These are phyloP conservation scores for Chaetura pelagica DNA, from an alignment of 2,113 vertebrate genomes.

Conservation along the genomic window DNA sequence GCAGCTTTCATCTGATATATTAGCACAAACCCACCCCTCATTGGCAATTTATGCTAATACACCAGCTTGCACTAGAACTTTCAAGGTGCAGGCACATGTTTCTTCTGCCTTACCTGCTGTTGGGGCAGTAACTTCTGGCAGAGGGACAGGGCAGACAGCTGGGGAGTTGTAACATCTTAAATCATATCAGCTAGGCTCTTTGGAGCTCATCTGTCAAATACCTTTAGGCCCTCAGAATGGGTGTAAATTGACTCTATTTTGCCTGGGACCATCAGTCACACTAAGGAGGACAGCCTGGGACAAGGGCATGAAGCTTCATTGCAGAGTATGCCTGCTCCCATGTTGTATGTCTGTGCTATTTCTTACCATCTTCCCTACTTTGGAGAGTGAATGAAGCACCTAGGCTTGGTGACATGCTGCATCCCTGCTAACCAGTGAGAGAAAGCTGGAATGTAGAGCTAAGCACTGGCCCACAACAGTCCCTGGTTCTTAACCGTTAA, in stretches of 20 bases:
- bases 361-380: not conserved
- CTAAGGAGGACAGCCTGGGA: not conserved
- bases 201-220: conserved; percentile 38
- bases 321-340: not conserved
- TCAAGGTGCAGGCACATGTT: conserved; percentile 13
- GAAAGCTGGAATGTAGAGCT: not conserved
- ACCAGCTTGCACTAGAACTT: not conserved
- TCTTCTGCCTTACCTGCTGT: conserved; percentile 52
- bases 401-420: not conserved
- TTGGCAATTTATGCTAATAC: conserved; percentile 46
- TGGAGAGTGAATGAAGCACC: not conserved
- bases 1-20: conserved; percentile 47
- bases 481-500: not conserved
- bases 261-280: not conserved
- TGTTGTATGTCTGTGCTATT: not conserved
- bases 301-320: not conserved
- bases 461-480: not conserved
- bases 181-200: conserved; percentile 31
- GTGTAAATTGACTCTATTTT: not conserved
- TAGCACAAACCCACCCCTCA: conserved; percentile 58
- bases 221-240: not conserved
- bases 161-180: conserved; percentile 45
- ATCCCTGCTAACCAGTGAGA: not conserved
- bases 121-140: conserved; percentile 65
- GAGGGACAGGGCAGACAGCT: conserved; percentile 43